These are phyloP conservation scores for Glossophaga mutica DNA, from an alignment of 2,797 vertebrate genomes.

Conservation along the genomic window DNA sequence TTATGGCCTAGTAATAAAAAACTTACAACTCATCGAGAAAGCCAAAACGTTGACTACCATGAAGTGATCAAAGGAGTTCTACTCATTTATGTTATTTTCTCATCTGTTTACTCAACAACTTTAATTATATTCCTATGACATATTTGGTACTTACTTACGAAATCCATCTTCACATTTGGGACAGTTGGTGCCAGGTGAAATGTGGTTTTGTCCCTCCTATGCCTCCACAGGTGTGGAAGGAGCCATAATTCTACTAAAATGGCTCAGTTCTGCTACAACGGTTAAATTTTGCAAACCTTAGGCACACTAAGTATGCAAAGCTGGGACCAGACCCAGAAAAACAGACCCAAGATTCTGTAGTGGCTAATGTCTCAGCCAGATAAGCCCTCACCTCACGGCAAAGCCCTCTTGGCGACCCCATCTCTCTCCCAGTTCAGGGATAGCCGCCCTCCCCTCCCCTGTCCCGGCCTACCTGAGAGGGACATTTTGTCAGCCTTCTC, in stretches of 20 bases:
- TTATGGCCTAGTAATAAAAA: neutral
- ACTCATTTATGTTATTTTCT: neutral
- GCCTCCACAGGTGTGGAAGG: neutral
- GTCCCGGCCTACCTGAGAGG: conserved; percentile 77
- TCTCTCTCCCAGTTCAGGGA: neutral
- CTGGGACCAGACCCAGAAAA: neutral
- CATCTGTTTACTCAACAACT: neutral
- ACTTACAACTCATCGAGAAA: neutral
- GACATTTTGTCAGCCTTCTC: conserved; percentile 68
- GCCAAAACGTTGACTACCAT: neutral
- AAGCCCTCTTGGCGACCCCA: neutral
- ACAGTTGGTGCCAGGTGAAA: neutral
- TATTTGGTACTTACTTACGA: neutral
- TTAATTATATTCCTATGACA: neutral
- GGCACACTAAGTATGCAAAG: neutral
- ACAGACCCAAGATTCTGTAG: neutral
- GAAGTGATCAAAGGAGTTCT: neutral
- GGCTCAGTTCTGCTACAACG: neutral
- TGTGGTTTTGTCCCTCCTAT: neutral
- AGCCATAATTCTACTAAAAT: neutral
- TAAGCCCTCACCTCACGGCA: neutral
- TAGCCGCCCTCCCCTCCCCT: neutral
- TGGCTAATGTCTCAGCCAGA: neutral
- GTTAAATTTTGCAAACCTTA: neutral
- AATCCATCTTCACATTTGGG: neutral